These are phyloP conservation scores for Oryctolagus cuniculus DNA, from an alignment of 2,113 vertebrate species.

Conservation along the genomic window DNA sequence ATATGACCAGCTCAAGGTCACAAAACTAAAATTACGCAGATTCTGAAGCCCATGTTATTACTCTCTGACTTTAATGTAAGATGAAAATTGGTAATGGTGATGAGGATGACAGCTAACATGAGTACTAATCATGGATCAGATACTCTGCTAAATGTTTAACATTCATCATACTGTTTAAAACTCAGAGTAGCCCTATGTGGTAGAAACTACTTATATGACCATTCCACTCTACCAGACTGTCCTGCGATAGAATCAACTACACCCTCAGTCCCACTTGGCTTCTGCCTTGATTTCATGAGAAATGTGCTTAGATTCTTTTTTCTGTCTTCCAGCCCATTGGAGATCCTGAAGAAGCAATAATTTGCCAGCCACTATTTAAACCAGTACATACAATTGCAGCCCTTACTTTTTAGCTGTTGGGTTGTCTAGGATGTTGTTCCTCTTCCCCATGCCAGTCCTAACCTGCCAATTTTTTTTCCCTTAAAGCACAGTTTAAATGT, in stretches of 20 bases:
- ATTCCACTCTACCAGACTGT: neutral
- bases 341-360: neutral
- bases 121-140: neutral
- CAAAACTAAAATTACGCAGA: neutral
- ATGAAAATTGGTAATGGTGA: conserved; percentile 21
- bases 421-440: neutral
- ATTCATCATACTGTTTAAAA: neutral
- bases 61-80: neutral
- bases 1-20: neutral
- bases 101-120: neutral
- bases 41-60: neutral
- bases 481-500: neutral
- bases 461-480: neutral
- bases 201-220: neutral
- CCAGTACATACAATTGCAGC: neutral
- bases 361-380: neutral
- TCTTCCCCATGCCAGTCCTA: neutral
- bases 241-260: neutral
- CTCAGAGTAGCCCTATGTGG: neutral
- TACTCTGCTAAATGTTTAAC: neutral
- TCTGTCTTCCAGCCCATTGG: neutral
- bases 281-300: neutral
- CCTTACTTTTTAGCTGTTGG: neutral
- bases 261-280: neutral
- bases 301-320: neutral